phyloP scores from a whole-genome alignment of 2,797 vertebrate genomes.

The Ctenopoma multispine region DNA sequence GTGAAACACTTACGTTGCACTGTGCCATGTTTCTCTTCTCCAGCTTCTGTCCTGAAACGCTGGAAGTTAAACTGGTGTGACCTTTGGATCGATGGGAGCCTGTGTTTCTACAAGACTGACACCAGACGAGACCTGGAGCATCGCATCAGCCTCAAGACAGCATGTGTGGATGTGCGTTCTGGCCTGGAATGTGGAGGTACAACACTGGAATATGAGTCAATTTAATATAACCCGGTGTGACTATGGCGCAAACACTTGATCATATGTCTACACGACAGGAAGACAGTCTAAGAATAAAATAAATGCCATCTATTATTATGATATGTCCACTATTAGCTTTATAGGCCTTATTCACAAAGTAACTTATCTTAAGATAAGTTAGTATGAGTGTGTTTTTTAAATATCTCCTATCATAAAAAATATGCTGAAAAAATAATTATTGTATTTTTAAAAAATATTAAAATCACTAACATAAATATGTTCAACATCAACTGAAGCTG shows the following conservation, averaged over 20 bases:
- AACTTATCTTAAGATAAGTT: no score
- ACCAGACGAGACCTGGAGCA: slow-evolving; percentile 88
- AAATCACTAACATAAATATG: no score
- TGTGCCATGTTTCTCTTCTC: background rate
- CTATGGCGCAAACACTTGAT: background rate
- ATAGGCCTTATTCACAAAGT: no score
- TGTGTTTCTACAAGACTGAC: slow-evolving; percentile 92
- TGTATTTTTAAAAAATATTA: no score
- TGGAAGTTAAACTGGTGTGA: slow-evolving; percentile 98
- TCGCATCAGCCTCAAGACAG: slow-evolving; percentile 85
- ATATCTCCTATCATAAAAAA: no score
- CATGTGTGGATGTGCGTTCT: slow-evolving; percentile 86
- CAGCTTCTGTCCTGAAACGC: slow-evolving; percentile 91
- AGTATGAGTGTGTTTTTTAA: no score
- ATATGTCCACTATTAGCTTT: no score
- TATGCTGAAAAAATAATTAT: no score
- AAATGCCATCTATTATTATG: background rate
- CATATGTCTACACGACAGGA: background rate
- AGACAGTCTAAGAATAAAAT: background rate
- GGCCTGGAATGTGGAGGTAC: slow-evolving; percentile 91
- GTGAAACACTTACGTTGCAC: background rate
- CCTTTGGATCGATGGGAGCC: slow-evolving; percentile 93
- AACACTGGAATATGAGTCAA: background rate
- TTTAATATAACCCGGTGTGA: background rate
- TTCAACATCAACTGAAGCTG: no score